These are phyloP conservation scores for Capreolus pygargus DNA, from an alignment of 2,113 vertebrate genomes.

Conservation along the genomic window DNA sequence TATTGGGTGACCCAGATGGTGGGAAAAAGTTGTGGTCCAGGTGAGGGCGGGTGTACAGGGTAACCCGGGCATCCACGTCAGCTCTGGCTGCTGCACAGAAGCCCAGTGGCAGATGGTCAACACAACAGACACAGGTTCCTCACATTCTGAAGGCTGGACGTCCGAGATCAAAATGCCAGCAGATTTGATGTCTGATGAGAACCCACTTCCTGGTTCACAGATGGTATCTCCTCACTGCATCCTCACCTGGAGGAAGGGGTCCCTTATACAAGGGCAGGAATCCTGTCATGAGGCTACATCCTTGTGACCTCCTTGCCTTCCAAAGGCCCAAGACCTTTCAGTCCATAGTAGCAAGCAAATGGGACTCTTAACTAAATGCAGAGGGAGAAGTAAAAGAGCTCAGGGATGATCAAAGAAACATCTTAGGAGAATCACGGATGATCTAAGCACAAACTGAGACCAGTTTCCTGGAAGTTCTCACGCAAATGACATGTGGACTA, in stretches of 20 bases:
- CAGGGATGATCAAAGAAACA: rapidly evolving
- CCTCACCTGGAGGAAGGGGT: neutral
- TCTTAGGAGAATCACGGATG: neutral
- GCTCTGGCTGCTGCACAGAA: too few species aligned
- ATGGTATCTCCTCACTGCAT: rapidly evolving
- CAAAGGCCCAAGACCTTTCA: neutral
- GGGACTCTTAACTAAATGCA: neutral
- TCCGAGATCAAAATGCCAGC: rapidly evolving
- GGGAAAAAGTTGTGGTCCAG: too few species aligned
- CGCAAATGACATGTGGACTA: rapidly evolving
- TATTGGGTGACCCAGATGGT: rapidly evolving
- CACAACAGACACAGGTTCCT: rapidly evolving
- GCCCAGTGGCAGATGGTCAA: rapidly evolving
- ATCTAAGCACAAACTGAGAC: too few species aligned
- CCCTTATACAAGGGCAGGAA: neutral
- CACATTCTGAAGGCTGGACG: neutral
- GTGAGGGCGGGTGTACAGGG: too few species aligned
- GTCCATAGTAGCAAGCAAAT: too few species aligned
- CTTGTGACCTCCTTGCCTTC: neutral
- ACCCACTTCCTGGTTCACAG: neutral
- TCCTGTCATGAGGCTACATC: neutral
- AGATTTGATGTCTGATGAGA: neutral
- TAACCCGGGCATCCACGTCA: rapidly evolving
- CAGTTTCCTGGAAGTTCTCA: neutral
- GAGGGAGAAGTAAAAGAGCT: neutral